These are phyloP conservation scores for Erinaceus europaeus DNA, from an alignment of 2,113 vertebrate species.

Conservation along the genomic window DNA sequence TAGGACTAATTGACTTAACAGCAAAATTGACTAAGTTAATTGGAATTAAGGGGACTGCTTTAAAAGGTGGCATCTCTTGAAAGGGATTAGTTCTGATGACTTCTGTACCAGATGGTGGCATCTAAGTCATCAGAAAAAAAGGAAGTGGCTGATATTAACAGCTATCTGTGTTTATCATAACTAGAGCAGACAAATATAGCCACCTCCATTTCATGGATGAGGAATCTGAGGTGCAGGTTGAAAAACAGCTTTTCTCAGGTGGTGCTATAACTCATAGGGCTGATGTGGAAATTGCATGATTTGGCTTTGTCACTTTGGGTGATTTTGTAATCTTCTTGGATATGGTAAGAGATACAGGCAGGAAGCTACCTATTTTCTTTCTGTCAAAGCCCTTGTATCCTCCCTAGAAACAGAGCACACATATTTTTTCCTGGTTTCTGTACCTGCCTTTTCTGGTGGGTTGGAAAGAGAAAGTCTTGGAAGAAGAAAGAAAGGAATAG, in stretches of 20 bases:
- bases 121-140: background rate
- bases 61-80: background rate
- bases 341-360: background rate
- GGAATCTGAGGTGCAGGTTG: background rate
- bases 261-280: background rate
- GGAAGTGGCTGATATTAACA: background rate
- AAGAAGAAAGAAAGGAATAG: too few relatives aligned
- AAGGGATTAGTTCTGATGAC: conserved; percentile 18
- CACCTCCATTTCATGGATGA: background rate
- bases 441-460: background rate
- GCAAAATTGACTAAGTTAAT: too few relatives aligned
- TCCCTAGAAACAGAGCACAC: background rate
- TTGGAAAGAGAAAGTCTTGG: too few relatives aligned
- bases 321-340: background rate
- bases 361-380: background rate
- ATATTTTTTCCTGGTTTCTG: background rate
- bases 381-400: background rate
- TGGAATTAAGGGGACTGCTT: too few relatives aligned
- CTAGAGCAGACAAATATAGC: background rate
- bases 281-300: background rate
- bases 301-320: background rate
- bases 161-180: background rate
- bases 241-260: background rate
- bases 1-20: too few relatives aligned
- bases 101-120: background rate